A percentile compares a stretch with the other conserved stretches of the same genome.
phyloP scores from a whole-genome alignment of 2,797 vertebrate genomes.

The Fistularia tabacaria region DNA sequence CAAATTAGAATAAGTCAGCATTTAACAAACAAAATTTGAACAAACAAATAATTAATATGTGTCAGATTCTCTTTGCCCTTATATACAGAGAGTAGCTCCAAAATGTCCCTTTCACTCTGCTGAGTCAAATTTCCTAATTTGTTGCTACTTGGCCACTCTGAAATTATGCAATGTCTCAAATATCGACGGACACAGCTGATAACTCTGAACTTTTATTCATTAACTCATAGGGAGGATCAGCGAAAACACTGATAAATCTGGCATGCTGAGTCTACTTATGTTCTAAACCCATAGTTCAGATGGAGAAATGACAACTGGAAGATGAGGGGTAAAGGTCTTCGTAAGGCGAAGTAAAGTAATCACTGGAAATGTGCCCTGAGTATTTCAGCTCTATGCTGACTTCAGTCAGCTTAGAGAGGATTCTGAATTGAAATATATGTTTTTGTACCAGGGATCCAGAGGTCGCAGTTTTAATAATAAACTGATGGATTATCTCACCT shows the following conservation, averaged over 20 bases:
- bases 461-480: too few relatives aligned
- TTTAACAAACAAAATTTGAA: too few relatives aligned
- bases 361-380: too few relatives aligned
- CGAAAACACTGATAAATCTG: constrained; percentile 6
- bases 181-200: accelerated
- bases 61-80: too few relatives aligned
- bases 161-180: constrained; percentile 15
- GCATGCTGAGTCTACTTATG: constrained; percentile 16
- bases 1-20: too few relatives aligned
- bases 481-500: constrained; percentile 64
- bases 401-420: too few relatives aligned
- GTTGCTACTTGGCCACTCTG: not conserved
- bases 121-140: not conserved
- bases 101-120: too few relatives aligned
- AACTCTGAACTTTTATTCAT: constrained; percentile 24
- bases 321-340: not conserved
- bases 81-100: too few relatives aligned
- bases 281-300: not conserved
- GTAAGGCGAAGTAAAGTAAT: not conserved
- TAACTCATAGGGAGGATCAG: constrained; percentile 2
- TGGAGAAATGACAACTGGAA: constrained; percentile 1
- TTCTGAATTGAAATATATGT: too few relatives aligned
- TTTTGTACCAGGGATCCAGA: too few relatives aligned
- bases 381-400: too few relatives aligned
- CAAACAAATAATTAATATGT: too few relatives aligned